phyloP scores from a whole-genome alignment of 2,797 vertebrate genomes.

The Neostethus bicornis region DNA sequence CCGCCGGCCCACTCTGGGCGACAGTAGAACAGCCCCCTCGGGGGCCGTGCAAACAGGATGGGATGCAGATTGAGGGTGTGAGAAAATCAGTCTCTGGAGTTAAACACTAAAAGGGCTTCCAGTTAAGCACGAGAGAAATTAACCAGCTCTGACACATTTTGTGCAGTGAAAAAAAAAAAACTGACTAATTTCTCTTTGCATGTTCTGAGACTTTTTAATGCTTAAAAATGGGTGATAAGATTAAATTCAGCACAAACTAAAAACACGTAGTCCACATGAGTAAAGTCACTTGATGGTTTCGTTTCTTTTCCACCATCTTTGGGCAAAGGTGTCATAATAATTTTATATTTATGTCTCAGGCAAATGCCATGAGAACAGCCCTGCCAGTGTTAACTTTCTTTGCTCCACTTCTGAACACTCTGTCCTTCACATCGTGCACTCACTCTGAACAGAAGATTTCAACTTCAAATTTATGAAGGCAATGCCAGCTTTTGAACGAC shows the following conservation, averaged over 20 bases:
- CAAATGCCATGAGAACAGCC: slow-evolving; percentile 55
- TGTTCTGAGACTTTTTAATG: neutral
- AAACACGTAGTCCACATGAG: slow-evolving; percentile 35
- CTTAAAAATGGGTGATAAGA: slow-evolving; percentile 28
- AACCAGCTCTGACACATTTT: slow-evolving; percentile 31
- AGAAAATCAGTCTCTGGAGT: slow-evolving; percentile 64
- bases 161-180: slow-evolving; percentile 14
- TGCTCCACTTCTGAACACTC: slow-evolving; percentile 29
- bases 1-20: slow-evolving; percentile 42
- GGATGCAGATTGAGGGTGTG: slow-evolving; percentile 65
- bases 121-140: slow-evolving; percentile 29
- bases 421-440: slow-evolving; percentile 46
- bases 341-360: slow-evolving; percentile 62
- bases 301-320: slow-evolving; percentile 55
- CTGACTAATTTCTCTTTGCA: slow-evolving; percentile 21
- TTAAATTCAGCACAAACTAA: slow-evolving; percentile 38
- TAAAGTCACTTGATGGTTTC: slow-evolving; percentile 59
- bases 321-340: slow-evolving; percentile 64
- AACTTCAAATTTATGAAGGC: slow-evolving; percentile 12
- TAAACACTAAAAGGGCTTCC: slow-evolving; percentile 33
- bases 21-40: slow-evolving; percentile 39
- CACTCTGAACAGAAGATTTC: slow-evolving; percentile 21
- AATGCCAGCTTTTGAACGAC: slow-evolving; percentile 10
- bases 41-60: slow-evolving; percentile 70
- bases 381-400: slow-evolving; percentile 56